Conservation (phyloP, 2,888 invertebrate species). For the Perithous albicinctus region DNA sequence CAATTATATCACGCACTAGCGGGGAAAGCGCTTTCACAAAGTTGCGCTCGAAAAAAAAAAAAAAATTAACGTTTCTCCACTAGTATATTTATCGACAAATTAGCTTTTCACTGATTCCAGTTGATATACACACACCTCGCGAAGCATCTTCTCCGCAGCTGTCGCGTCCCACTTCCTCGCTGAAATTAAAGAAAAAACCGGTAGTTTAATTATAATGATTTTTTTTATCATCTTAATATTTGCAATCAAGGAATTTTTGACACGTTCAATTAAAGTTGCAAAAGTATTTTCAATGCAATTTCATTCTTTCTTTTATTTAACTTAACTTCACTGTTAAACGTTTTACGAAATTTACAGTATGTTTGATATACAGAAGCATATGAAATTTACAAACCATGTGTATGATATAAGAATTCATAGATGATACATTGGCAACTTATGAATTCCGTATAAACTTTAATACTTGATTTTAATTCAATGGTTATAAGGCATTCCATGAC, state of each 20-base stretch:
- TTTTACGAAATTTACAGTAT: no score
- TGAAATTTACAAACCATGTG: no score
- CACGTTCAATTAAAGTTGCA: no score
- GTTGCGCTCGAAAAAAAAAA: conserved; percentile 51
- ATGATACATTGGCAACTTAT: no score
- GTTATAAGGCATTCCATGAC: no score
- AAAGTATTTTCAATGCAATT: no score
- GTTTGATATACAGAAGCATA: no score
- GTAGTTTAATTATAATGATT: background rate
- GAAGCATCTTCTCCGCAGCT: conserved; percentile 96
- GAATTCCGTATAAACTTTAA: no score
- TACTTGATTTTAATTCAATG: no score
- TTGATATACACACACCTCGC: conserved; percentile 91
- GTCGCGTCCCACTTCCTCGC: conserved; percentile 94
- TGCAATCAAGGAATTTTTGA: background rate
- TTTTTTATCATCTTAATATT: background rate
- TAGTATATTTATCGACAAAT: background rate
- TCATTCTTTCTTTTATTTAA: no score
- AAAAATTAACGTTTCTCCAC: conserved; percentile 15
- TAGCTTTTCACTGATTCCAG: background rate
- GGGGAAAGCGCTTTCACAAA: conserved; percentile 55
- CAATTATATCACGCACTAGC: conserved; percentile 5
- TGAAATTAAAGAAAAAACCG: conserved; percentile 84
- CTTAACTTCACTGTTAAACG: no score
- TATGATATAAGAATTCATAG: no score